Evolutionary conservation across 1,140 invertebrate species (phyloP).

Genomic region (Sminthurinus signatus): DNA sequence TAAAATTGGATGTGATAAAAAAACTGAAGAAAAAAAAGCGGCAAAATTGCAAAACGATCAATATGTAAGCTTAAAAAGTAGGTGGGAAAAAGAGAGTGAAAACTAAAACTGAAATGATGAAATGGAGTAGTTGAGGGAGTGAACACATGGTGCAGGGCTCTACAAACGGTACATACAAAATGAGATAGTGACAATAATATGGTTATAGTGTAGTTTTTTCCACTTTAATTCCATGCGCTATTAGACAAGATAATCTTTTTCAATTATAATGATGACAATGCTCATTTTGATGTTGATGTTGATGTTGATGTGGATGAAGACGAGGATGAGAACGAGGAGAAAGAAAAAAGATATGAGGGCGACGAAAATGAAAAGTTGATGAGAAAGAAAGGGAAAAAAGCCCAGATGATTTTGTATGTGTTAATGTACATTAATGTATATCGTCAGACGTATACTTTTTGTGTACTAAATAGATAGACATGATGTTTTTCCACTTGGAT

Average conservation of each 20-base stretch:
- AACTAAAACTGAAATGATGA: not conserved
- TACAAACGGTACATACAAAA: not conserved
- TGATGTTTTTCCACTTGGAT: too few species aligned
- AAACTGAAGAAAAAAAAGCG: not conserved
- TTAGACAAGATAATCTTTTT: slow-evolving; percentile 19
- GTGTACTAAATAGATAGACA: too few species aligned
- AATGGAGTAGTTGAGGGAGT: too few species aligned
- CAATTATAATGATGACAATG: slow-evolving; percentile 13
- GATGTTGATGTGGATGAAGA: too few species aligned
- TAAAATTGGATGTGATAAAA: too few species aligned
- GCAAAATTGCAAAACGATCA: not conserved
- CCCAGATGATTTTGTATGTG: not conserved
- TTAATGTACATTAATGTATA: too few species aligned
- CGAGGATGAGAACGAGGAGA: not conserved
- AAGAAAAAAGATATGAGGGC: too few species aligned
- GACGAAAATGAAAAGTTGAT: too few species aligned
- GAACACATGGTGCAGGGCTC: too few species aligned
- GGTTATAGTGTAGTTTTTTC: not conserved
- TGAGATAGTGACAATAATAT: slow-evolving; percentile 6
- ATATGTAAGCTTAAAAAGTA: not conserved
- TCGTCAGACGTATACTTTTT: too few species aligned
- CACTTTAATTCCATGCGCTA: slow-evolving; percentile 4
- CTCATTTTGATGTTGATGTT: too few species aligned
- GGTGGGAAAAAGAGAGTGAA: not conserved
- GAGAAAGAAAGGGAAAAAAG: not conserved